Conservation (phyloP, 2,797 vertebrate genomes). For the Pseudochaenichthys georgianus region DNA sequence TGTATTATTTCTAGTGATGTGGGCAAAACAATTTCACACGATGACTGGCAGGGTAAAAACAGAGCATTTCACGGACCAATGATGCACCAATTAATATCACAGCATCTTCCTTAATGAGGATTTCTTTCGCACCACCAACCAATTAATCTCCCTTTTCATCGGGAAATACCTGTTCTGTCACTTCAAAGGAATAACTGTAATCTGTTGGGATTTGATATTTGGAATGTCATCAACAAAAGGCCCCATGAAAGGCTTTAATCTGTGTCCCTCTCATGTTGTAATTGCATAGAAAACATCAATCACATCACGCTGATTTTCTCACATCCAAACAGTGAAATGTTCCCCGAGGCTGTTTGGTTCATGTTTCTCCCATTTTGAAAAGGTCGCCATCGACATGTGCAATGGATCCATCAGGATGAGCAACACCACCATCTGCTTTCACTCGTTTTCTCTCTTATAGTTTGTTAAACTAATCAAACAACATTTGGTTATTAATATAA, state of each 20-base stretch:
- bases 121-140: slow-evolving; percentile 51
- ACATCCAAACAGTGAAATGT: slow-evolving; percentile 39
- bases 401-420: slow-evolving; percentile 5
- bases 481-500: background rate
- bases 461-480: slow-evolving; percentile 1
- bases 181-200: slow-evolving; percentile 60
- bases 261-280: slow-evolving; percentile 45
- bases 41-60: slow-evolving; percentile 53
- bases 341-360: slow-evolving; percentile 32
- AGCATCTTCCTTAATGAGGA: slow-evolving; percentile 39
- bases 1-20: slow-evolving; percentile 30
- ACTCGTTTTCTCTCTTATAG: background rate
- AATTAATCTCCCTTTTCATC: slow-evolving; percentile 74
- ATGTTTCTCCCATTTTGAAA: slow-evolving; percentile 37
- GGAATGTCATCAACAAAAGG: slow-evolving; percentile 65
- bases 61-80: slow-evolving; percentile 48
- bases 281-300: slow-evolving; percentile 48
- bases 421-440: background rate
- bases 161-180: slow-evolving; percentile 52
- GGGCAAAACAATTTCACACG: slow-evolving; percentile 35
- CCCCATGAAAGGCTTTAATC: slow-evolving; percentile 57
- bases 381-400: slow-evolving; percentile 36
- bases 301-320: slow-evolving; percentile 38
- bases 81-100: slow-evolving; percentile 64
- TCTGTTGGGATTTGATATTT: slow-evolving; percentile 60